Conservation (phyloP, 1,140 invertebrate species). For the Listronotus oregonensis region DNA sequence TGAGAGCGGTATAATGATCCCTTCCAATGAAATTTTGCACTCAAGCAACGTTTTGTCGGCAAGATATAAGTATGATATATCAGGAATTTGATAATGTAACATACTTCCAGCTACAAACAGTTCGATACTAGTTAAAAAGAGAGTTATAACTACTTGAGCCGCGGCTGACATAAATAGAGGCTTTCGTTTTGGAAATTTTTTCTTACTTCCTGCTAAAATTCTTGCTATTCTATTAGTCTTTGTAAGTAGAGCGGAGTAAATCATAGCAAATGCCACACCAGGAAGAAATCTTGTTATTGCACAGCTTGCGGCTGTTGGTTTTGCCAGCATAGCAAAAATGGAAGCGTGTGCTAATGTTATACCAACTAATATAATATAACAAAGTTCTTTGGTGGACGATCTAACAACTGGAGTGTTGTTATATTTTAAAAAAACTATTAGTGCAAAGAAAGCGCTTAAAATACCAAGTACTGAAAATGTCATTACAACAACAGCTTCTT, state of each 20-base stretch:
- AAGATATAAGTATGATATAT: constrained; percentile 65
- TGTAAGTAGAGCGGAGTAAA: constrained; percentile 81
- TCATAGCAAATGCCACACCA: constrained; percentile 80
- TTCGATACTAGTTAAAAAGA: constrained; percentile 72
- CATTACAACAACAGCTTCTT: constrained; percentile 71
- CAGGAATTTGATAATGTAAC: constrained; percentile 71
- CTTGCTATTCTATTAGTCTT: constrained; percentile 87
- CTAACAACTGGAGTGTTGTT: constrained; percentile 82
- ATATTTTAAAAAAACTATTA: constrained; percentile 68
- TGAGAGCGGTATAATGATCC: constrained; percentile 75
- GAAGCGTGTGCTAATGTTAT: constrained; percentile 60
- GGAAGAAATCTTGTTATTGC: constrained; percentile 71
- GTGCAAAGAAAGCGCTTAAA: constrained; percentile 66
- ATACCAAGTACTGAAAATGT: constrained; percentile 72
- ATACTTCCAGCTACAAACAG: constrained; percentile 70
- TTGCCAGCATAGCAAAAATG: constrained; percentile 72
- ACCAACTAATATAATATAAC: constrained; percentile 71
- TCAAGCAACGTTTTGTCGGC: constrained; percentile 65
- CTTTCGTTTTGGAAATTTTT: constrained; percentile 78
- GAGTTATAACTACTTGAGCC: constrained; percentile 69
- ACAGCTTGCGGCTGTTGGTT: constrained; percentile 71
- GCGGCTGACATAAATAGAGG: constrained; percentile 67
- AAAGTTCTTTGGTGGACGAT: constrained; percentile 82
- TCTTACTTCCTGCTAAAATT: constrained; percentile 82
- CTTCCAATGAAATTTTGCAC: constrained; percentile 72